phyloP scores from a whole-genome alignment of 1,140 invertebrate genomes.

The Eueides isabella region DNA sequence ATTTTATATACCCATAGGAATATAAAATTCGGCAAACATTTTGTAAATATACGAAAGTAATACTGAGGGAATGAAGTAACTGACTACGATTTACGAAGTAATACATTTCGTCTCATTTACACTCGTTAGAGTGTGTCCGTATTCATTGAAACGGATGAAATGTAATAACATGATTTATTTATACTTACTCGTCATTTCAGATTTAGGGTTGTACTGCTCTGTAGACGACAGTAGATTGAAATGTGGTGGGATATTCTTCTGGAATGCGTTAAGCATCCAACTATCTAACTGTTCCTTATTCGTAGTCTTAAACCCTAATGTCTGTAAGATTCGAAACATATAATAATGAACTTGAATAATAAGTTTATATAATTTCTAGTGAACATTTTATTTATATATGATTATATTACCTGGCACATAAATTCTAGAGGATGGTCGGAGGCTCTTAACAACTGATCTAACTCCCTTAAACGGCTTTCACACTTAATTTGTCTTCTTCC shows the following conservation, averaged over 20 bases:
- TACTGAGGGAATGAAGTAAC: too few species aligned
- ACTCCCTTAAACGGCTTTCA: constrained; percentile 90
- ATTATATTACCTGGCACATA: constrained; percentile 89
- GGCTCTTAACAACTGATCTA: constrained; percentile 90
- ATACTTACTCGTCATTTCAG: constrained; percentile 74
- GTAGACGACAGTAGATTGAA: constrained; percentile 87
- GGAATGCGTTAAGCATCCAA: constrained; percentile 90
- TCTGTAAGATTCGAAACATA: constrained; percentile 79
- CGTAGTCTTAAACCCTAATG: constrained; percentile 89
- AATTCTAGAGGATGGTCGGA: constrained; percentile 92
- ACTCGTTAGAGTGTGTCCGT: too few species aligned
- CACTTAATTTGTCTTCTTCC: constrained; percentile 92
- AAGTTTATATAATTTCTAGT: background rate
- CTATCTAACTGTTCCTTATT: constrained; percentile 90
- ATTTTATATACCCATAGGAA: too few species aligned
- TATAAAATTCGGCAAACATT: too few species aligned
- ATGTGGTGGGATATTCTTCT: constrained; percentile 90
- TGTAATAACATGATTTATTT: too few species aligned
- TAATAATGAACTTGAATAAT: background rate
- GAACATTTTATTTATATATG: too few species aligned
- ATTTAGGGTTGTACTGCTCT: constrained; percentile 78
- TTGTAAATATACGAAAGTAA: too few species aligned
- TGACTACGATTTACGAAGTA: too few species aligned
- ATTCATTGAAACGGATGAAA: too few species aligned
- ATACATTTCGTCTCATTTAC: too few species aligned